These are phyloP conservation scores for Cecropterus lyciades DNA, from an alignment of 1,140 invertebrate genomes.

Conservation along the genomic window DNA sequence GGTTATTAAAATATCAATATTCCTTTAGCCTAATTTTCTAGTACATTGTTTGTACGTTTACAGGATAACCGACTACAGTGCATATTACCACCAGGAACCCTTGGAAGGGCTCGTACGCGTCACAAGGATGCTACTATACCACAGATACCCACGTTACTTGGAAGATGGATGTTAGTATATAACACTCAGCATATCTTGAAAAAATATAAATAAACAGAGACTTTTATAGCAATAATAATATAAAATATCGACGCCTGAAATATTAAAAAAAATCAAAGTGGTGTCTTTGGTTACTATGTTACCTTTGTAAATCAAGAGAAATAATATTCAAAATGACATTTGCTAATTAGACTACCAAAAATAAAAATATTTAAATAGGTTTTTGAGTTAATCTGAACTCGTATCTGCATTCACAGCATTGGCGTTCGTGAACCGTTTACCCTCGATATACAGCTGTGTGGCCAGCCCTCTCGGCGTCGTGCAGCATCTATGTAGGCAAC, in stretches of 20 bases:
- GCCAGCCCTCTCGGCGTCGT: conserved; percentile 90
- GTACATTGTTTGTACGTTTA: conserved; percentile 25
- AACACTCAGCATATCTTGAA: not conserved
- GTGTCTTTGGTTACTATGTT: too few relatives aligned
- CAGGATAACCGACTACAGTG: conserved; percentile 86
- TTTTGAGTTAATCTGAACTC: too few relatives aligned
- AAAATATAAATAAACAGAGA: too few relatives aligned
- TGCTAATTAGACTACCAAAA: too few relatives aligned
- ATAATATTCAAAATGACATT: too few relatives aligned
- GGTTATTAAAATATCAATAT: too few relatives aligned
- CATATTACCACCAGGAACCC: conserved; percentile 92
- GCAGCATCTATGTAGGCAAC: conserved; percentile 91
- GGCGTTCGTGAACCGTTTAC: conserved; percentile 89
- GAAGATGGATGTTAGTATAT: conserved; percentile 87
- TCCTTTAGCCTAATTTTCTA: not conserved
- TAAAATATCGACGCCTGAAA: too few relatives aligned
- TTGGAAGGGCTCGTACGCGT: conserved; percentile 91
- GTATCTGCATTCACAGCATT: conserved; percentile 69
- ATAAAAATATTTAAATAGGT: too few relatives aligned
- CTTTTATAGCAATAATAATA: too few relatives aligned
- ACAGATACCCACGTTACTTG: conserved; percentile 92
- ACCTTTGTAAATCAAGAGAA: too few relatives aligned
- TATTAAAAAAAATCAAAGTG: too few relatives aligned
- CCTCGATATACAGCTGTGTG: conserved; percentile 91
- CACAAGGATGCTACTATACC: conserved; percentile 90